Evolutionary conservation across 92 coral and sea anemone species (phyloP), one percentile per base, ranked within the genome.

Genomic region (Desmophyllum pertusum): DNA sequence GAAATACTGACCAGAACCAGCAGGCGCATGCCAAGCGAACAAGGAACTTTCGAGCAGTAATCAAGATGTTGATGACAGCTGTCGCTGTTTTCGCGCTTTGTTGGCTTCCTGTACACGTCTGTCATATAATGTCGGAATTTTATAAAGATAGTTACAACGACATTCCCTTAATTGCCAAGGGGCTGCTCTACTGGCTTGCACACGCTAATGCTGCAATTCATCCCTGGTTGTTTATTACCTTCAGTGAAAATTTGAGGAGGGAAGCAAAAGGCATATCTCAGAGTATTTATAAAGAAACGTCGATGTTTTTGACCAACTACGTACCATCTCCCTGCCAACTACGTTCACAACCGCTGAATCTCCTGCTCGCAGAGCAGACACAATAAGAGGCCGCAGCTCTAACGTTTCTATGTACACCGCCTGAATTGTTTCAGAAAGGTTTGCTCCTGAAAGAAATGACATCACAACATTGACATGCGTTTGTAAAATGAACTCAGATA

Each of bases 101-200:
- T 59, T 82, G 86, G 86, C 78, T 82, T 59, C 86, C 86, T 9
- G 86, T 82, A 8, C 86, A 82, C 79, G 53, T 82, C 18, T n/a
- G 21, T 10, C 86, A 82, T 72, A 71, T 82, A 3, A 70, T 82
- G 86, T 40, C 35, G n/a, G 45, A 39, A 40, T 82, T 82, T 62
- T 45, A 71, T 53, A 17, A 1, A 4, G 72, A 82, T 33, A 76
- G n/a, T 18, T 82, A 70, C 79, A 8, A 73, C 57, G 27, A 27
- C 70, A 82, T 82, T 61, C 86, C 86, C 23, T 11, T 43, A 9
- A 31, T 57, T 41, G 8, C 41, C 46, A 30, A 17, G 18, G 42
- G 45, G 51, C 55, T 82, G 30, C 31, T 72, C n/a, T 71, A 27
- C 27, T 82, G 86, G 86, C 31, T 82, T 42, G 79, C 86, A 11